phyloP scores from a whole-genome alignment of 2,888 invertebrate genomes.

The Drosophila meridionalis region DNA sequence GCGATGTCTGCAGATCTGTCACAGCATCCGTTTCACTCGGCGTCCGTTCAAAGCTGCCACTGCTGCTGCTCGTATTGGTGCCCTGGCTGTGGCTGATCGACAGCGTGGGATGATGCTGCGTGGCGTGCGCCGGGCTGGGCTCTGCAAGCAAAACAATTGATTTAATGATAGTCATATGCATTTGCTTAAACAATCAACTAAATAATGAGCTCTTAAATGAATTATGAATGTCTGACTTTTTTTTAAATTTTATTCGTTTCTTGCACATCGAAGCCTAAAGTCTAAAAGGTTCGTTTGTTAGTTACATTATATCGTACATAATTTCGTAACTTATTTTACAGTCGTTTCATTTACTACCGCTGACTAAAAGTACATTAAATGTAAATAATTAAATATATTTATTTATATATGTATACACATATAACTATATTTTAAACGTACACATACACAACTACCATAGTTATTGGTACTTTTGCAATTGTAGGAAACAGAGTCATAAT shows the following conservation, averaged over 20 bases:
- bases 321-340: constrained; percentile 73
- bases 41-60: constrained; percentile 60
- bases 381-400: constrained; percentile 66
- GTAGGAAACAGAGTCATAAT: constrained; percentile 76
- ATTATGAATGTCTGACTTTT: constrained; percentile 18
- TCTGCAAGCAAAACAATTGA: constrained; percentile 47
- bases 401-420: constrained; percentile 21
- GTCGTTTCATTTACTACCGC: constrained; percentile 72
- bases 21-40: constrained; percentile 50
- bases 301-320: constrained; percentile 70
- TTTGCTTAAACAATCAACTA: not conserved
- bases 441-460: constrained; percentile 66
- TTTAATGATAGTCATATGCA: not conserved
- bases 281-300: constrained; percentile 77
- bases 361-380: constrained; percentile 67
- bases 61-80: constrained; percentile 53
- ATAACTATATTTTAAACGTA: constrained; percentile 55
- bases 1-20: constrained; percentile 49
- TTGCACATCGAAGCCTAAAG: constrained; percentile 84
- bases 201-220: not conserved
- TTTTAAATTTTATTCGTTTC: constrained; percentile 78
- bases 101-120: constrained; percentile 47
- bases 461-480: constrained; percentile 75
- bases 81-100: constrained; percentile 68
- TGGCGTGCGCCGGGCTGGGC: constrained; percentile 59